Conservation (phyloP, 1,140 invertebrate species). For the Eufriesea mexicana region DNA sequence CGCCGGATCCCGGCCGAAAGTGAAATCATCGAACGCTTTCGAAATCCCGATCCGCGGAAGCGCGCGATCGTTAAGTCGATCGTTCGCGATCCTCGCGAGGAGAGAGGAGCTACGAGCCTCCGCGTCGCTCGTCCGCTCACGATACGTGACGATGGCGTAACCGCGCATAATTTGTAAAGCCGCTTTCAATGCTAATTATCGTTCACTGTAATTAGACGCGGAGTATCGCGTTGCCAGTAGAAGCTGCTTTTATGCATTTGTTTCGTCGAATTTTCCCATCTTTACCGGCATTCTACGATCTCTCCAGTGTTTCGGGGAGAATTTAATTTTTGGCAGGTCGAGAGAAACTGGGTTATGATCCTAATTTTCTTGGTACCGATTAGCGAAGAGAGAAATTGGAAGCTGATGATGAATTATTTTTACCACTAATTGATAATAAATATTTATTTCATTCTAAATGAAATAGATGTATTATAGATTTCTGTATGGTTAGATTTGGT, state of each 20-base stretch:
- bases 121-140: neutral
- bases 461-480: too few relatives aligned
- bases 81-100: neutral
- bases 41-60: slow-evolving; percentile 34
- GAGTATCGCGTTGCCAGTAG: too few relatives aligned
- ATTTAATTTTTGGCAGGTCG: too few relatives aligned
- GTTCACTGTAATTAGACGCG: neutral
- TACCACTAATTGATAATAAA: too few relatives aligned
- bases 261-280: neutral
- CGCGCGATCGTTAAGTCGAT: slow-evolving; percentile 34
- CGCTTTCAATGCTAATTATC: slow-evolving; percentile 11
- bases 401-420: too few relatives aligned
- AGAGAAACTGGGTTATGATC: too few relatives aligned
- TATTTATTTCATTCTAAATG: too few relatives aligned
- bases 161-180: slow-evolving; percentile 42
- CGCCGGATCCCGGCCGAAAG: slow-evolving; percentile 4
- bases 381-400: too few relatives aligned
- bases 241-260: neutral
- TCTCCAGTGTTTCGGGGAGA: neutral
- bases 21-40: slow-evolving; percentile 22
- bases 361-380: too few relatives aligned
- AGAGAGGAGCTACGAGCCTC: neutral
- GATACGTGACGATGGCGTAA: slow-evolving; percentile 21
- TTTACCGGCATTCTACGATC: neutral
- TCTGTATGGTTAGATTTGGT: too few relatives aligned